phyloP scores from a whole-genome alignment of 2,113 vertebrate genomes.

The Caloenas nicobarica region DNA sequence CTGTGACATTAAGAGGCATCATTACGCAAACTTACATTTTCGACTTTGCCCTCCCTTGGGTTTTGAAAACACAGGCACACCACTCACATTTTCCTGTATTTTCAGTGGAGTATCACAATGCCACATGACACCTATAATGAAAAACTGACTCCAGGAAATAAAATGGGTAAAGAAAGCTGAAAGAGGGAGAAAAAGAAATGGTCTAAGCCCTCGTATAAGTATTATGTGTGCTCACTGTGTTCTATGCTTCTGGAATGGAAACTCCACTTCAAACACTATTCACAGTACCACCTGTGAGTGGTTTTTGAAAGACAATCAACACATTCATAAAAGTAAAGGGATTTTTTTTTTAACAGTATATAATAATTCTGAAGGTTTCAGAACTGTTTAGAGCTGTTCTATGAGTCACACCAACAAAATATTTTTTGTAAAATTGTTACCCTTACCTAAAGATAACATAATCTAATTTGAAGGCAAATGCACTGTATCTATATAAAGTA shows the following conservation, averaged over 20 bases:
- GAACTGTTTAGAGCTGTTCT: background rate
- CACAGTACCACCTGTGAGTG: background rate
- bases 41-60: no score
- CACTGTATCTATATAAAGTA: background rate
- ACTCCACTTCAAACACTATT: background rate
- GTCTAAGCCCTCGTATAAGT: background rate
- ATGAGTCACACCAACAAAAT: background rate
- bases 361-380: background rate
- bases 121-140: background rate
- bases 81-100: fast-evolving
- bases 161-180: background rate
- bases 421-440: background rate
- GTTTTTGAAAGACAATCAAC: background rate
- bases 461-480: background rate
- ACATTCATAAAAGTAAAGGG: background rate
- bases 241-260: background rate
- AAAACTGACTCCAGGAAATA: background rate
- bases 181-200: background rate
- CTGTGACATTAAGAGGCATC: background rate
- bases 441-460: background rate
- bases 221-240: background rate
- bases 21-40: no score
- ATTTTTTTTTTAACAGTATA: background rate
- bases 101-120: background rate
- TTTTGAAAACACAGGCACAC: background rate